phyloP scores from a whole-genome alignment of 2,113 vertebrate species.

The Columbina picui region DNA sequence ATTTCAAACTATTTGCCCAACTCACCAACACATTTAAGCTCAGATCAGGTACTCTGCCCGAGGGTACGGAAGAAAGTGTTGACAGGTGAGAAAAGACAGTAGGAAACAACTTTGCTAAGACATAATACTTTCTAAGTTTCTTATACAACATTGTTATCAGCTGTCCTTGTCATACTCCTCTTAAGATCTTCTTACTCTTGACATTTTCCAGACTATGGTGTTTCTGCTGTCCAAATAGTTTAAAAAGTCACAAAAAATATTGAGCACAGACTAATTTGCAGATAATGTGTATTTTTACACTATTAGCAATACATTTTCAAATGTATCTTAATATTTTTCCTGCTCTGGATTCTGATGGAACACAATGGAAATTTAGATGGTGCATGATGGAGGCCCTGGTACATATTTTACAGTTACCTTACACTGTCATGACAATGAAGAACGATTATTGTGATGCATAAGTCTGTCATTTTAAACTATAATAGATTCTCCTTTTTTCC shows the following conservation, averaged over 20 bases:
- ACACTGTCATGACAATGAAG: not conserved
- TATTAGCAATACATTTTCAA: not conserved
- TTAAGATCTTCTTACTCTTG: not conserved
- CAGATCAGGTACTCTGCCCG: constrained; percentile 30
- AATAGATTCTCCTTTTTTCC: not conserved
- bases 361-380: not conserved
- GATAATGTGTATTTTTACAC: not conserved
- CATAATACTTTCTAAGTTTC: not conserved
- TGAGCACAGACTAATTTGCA: not conserved
- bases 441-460: accelerated
- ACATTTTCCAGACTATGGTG: not conserved
- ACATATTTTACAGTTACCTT: not conserved
- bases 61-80: not conserved
- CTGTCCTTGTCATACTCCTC: not conserved
- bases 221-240: not conserved
- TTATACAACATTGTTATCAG: not conserved
- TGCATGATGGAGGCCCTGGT: not conserved
- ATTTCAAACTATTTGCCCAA: constrained; percentile 9
- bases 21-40: not conserved
- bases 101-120: not conserved
- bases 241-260: not conserved
- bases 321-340: not conserved
- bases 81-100: not conserved
- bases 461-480: not conserved
- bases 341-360: not conserved